Conservation (phyloP, 2,888 invertebrate species). For the Tribolium freemani region DNA sequence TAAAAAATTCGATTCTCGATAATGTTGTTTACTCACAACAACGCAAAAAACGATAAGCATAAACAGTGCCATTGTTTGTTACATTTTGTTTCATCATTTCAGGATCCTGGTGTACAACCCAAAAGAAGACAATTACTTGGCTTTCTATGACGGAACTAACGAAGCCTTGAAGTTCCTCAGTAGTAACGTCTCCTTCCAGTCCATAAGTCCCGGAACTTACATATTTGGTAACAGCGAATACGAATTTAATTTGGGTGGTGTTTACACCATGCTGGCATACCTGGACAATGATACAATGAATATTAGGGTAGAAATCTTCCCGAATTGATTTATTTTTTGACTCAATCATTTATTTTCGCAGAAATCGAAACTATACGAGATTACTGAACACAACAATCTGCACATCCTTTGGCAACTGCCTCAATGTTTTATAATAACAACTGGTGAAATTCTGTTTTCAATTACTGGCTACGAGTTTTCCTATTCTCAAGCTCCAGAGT, state of each 20-base stretch:
- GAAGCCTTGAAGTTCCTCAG: conserved; percentile 1
- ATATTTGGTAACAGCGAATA: conserved; percentile 32
- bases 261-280: conserved; percentile 73
- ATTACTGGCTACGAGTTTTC: conserved; percentile 97
- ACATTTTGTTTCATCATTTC: conserved; percentile 6
- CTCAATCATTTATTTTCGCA: conserved; percentile 3
- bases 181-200: conserved; percentile 5
- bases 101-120: conserved; percentile 43
- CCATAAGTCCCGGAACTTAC: conserved; percentile 49
- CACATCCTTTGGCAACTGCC: conserved; percentile 91
- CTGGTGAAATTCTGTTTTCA: conserved; percentile 96
- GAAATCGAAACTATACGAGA: not conserved
- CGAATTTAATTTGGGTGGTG: conserved; percentile 74
- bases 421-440: conserved; percentile 92
- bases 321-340: not conserved
- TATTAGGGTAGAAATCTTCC: not conserved
- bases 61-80: too few relatives aligned
- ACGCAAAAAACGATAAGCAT: too few relatives aligned
- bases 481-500: conserved; percentile 91
- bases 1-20: conserved; percentile 51
- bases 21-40: too few relatives aligned
- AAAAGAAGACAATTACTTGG: not conserved
- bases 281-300: not conserved
- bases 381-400: conserved; percentile 80
- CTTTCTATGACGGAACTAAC: conserved; percentile 6